These are phyloP conservation scores for Stegana nigrithorax DNA, from an alignment of 2,888 invertebrate species.

Conservation along the genomic window DNA sequence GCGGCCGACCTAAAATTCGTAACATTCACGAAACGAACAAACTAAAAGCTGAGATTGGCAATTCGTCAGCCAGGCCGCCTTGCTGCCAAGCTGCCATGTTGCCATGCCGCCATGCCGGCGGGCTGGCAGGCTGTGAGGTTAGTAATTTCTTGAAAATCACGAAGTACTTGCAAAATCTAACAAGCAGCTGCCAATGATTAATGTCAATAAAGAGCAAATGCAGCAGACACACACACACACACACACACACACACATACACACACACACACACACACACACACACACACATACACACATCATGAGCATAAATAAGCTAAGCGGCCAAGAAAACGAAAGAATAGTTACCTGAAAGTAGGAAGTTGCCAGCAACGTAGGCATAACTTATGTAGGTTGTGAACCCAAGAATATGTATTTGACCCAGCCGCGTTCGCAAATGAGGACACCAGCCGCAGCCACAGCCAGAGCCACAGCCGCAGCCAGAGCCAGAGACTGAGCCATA, in stretches of 20 bases:
- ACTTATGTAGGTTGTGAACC: slow-evolving; percentile 52
- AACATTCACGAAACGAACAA: too few relatives aligned
- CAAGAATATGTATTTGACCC: slow-evolving; percentile 6
- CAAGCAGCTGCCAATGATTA: slow-evolving; percentile 55
- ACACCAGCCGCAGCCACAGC: slow-evolving; percentile 33
- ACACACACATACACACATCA: background rate
- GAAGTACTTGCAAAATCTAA: slow-evolving; percentile 48
- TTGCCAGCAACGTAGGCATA: background rate
- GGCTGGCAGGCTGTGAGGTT: background rate
- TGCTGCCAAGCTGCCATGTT: background rate
- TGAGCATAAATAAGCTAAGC: background rate
- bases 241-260: background rate
- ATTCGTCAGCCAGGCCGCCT: too few relatives aligned
- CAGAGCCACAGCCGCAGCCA: background rate
- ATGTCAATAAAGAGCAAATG: slow-evolving; percentile 52
- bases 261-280: background rate
- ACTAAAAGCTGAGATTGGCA: too few relatives aligned
- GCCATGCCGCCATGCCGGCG: background rate
- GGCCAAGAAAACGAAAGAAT: background rate
- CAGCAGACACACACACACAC: slow-evolving; percentile 33
- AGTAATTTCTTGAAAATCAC: slow-evolving; percentile 25
- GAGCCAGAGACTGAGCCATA: too few relatives aligned
- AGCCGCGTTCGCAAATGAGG: slow-evolving; percentile 37
- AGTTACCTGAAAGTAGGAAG: background rate
- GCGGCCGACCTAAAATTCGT: too few relatives aligned